A percentile compares a stretch with the other conserved stretches of the same genome.
Conservation (phyloP, 2,113 vertebrate genomes). For the Cisticola juncidis region DNA sequence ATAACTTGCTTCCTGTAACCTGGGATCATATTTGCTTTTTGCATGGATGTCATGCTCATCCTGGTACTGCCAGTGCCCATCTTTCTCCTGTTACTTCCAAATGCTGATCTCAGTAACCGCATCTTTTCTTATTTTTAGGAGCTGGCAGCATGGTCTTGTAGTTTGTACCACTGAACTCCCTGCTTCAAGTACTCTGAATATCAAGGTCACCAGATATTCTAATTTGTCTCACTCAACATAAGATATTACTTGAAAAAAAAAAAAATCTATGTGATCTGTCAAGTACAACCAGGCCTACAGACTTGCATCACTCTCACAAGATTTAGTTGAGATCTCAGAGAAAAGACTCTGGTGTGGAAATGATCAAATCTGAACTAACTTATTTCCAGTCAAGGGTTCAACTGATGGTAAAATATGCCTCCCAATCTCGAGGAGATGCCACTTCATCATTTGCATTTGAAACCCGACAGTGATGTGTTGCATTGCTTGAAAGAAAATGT, state of each 20-base stretch:
- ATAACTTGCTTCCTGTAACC: not conserved
- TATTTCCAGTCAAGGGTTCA: not conserved
- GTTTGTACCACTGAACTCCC: not conserved
- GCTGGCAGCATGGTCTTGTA: not conserved
- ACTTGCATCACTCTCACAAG: not conserved
- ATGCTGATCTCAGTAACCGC: not conserved
- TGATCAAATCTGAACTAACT: not conserved
- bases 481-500: not conserved
- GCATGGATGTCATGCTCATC: not conserved
- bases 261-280: not conserved
- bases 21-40: not conserved
- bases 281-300: not conserved
- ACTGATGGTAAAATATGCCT: not conserved
- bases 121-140: constrained; percentile 6
- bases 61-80: not conserved
- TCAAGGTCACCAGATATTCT: not conserved
- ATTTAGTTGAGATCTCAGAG: not conserved
- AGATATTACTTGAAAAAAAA: not conserved
- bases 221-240: not conserved
- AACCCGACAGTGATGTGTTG: not conserved
- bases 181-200: not conserved
- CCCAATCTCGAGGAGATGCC: not conserved
- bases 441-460: not conserved
- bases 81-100: not conserved
- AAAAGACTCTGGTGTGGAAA: not conserved